Evolutionary conservation across 2,888 invertebrate genomes (phyloP), one percentile per base, ranked within the genome.

Genomic region (Argynnis bischoffii): DNA sequence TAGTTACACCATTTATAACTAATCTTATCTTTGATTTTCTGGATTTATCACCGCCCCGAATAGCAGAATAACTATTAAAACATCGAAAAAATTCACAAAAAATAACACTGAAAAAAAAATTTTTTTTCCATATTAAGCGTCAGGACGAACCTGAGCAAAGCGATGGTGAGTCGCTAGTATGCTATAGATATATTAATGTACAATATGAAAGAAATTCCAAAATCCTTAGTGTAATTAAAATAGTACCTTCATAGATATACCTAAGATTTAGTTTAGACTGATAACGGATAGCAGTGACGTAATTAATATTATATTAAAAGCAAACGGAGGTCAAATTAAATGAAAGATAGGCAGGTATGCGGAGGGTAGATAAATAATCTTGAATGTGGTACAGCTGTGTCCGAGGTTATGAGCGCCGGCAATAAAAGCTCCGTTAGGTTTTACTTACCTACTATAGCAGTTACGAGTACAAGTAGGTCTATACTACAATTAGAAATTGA

Each of bases 251-350:
- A 18, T 54, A 14, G 46, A 46, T 11, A 54, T 26, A 54, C 8
- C 54, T 55, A 65, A 51, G 51, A 64, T 72, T 71, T 66, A 47
- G 46, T 59, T 65, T 47, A 56, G 14, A 50, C 48, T 53, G 55
- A 67, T 69, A 69, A 59, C 4, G 11, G 47, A 61, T 68, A 56
- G 46, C 57, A 54, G 31, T 26, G 57, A 64, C 57, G 55, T 69
- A 69, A 69, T 26, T 26, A 26, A 26, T 26, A 26, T 71, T 71
- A 67, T 48, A 71, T 69, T 70, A 69, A 63, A 64, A 67, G 66
- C 66, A 60, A 55, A 64, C 72, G 69, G 61, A 71, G 67, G 71
- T 63, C 68, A 69, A 71, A 70, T 69, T 67, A 63, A 68, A 70
- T 70, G 65, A 72, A 69, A 66, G 66, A 68, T 72, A 69, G 47